Base-by-base conservation (phyloP, 2,888 invertebrate genomes). In the Polyommatus icarus region DNA sequence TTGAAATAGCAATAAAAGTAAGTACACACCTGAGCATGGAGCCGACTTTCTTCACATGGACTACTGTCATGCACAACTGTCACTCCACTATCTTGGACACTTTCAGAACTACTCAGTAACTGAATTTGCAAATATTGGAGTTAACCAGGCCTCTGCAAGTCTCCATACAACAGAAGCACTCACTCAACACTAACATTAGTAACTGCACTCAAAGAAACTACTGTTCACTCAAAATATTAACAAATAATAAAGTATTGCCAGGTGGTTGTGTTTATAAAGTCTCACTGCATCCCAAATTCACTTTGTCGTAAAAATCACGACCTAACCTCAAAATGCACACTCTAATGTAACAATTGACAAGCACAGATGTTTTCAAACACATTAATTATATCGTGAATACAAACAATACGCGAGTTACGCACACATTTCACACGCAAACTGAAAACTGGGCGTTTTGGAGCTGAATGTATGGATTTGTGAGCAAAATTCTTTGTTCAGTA, bases 401-500 rank as follows among this genome's bases (percentile, higher is more conserved):
- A 91, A 89, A 88, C 86, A 84, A 83, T 84, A 85, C 85, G 84
- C 86, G 84, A 83, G 82, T 84, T 84, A 84, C 84, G 87, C 83
- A 85, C 85, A 84, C 84, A 86, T 87, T 85, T 88, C 84, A 89
- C 87, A 89, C 89, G 89, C 89, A 87, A 89, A 87, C 86, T 85
- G 85, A 87, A 84, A 85, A 84, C 84, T 87, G 85, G 84, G 85
- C 84, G 87, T 85, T 84, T 86, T 86, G 85, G 85, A 83, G 86
- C 85, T 85, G 86, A 24, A 87, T 84, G 84, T 88, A 88, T 87
- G 87, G 90, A 90, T 90, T 90, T 88, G 89, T 89, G 90, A 88
- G 89, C 90, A 87, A 89, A 93, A 89, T 90, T 93, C 93, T 94
- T 94, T 94, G 93, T 94, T 92, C 92, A 92, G 89, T 89, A 89